Evolutionary conservation across 2,797 vertebrate species (phyloP).

Genomic region (Sebastes trivittatus): DNA sequence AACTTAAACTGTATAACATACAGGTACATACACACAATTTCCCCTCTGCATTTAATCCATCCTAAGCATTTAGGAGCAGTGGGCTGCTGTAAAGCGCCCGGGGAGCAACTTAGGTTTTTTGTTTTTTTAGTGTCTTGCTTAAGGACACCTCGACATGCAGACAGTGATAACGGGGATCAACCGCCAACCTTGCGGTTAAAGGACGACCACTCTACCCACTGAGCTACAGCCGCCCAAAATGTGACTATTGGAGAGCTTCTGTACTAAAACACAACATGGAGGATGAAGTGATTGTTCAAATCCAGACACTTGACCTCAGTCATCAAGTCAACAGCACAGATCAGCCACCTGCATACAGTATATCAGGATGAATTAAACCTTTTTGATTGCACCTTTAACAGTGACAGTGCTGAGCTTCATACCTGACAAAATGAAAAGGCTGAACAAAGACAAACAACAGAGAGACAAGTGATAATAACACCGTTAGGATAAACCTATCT

Average conservation of each 20-base stretch:
- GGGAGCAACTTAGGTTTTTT: no score
- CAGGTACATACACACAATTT: no score
- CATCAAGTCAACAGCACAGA: not conserved
- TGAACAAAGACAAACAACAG: not conserved
- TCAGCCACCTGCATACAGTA: not conserved
- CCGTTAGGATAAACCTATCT: conserved; percentile 11
- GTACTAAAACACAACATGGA: not conserved
- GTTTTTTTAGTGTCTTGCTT: no score
- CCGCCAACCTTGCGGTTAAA: no score
- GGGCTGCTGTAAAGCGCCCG: no score
- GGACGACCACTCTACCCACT: no score
- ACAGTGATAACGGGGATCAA: no score
- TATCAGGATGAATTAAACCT: not conserved
- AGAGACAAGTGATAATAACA: not conserved
- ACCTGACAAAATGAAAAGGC: not conserved
- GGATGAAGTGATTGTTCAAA: not conserved
- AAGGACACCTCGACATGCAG: no score
- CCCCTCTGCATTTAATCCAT: no score
- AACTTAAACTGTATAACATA: no score
- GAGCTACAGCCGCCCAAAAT: no score
- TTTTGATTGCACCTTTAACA: not conserved
- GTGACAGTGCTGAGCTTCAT: not conserved
- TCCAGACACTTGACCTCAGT: not conserved
- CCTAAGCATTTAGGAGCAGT: no score
- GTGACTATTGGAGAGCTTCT: not conserved